A percentile compares a stretch with the other conserved stretches of the same genome.
phyloP scores from a whole-genome alignment of 2,888 invertebrate species.

The Tipula helvola region DNA sequence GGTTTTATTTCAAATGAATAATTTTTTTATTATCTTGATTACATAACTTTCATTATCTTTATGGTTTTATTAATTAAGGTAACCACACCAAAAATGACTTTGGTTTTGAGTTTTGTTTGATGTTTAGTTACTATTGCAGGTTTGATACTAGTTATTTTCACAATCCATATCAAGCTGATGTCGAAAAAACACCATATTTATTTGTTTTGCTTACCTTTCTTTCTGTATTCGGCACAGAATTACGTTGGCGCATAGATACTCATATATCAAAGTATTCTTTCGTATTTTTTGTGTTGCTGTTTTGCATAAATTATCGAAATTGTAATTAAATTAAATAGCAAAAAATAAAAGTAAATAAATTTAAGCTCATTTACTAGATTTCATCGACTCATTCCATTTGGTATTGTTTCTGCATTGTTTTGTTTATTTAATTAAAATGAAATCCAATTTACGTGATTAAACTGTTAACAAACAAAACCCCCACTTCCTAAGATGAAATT shows the following conservation, averaged over 20 bases:
- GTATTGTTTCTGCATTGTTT: not conserved
- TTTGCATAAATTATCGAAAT: not conserved
- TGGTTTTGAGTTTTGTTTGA: not conserved
- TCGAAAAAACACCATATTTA: not conserved
- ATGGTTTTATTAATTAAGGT: not conserved
- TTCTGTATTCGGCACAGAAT: not conserved
- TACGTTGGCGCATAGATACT: not conserved
- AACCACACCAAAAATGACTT: not conserved
- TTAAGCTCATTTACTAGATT: not conserved
- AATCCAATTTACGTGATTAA: not conserved
- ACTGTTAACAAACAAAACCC: not conserved
- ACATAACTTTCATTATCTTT: not conserved
- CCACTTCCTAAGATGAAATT: not conserved
- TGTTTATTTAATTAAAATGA: not conserved
- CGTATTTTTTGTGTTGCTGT: not conserved
- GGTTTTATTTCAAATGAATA: not conserved
- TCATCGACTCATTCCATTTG: not conserved
- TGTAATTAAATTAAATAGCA: not conserved
- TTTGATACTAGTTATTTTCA: not conserved
- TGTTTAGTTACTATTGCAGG: not conserved
- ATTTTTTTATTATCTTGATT: not conserved
- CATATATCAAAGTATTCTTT: not conserved
- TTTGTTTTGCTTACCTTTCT: not conserved
- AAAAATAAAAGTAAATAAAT: not conserved
- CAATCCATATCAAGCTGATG: too few relatives aligned